A percentile compares a stretch with the other conserved stretches of the same genome.
Evolutionary conservation across 2,888 invertebrate genomes (phyloP).

Genomic region (Drosophila acutilabella): DNA sequence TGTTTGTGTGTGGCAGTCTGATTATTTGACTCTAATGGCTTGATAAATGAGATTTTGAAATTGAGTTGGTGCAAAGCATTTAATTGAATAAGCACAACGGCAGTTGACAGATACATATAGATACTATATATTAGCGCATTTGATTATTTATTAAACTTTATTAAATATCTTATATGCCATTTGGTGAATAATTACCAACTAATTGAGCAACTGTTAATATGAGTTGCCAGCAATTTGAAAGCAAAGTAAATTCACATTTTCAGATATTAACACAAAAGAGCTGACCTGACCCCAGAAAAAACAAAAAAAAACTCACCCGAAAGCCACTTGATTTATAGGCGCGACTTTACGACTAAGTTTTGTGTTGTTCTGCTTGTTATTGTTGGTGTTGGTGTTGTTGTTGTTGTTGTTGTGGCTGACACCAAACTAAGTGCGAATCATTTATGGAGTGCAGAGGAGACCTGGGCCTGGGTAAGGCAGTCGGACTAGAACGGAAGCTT

Average conservation of each 20-base stretch:
- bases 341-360: conserved; percentile 69
- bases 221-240: conserved; percentile 25
- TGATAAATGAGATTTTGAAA: conserved; percentile 83
- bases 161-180: conserved; percentile 13
- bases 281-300: conserved; percentile 45
- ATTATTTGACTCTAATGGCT: conserved; percentile 84
- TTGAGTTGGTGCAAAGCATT: conserved; percentile 71
- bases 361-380: conserved; percentile 22
- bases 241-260: conserved; percentile 42
- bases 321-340: conserved; percentile 68
- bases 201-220: conserved; percentile 65
- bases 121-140: conserved; percentile 28
- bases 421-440: conserved; percentile 77
- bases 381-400: conserved; percentile 9
- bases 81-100: conserved; percentile 80
- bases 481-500: conserved; percentile 20
- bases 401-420: conserved; percentile 66
- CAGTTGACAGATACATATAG: conserved; percentile 38
- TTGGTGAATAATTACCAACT: conserved; percentile 61
- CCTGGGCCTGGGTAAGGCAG: neutral
- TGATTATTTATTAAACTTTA: neutral
- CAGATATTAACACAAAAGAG: conserved; percentile 38
- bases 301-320: conserved; percentile 7
- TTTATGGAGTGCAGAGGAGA: conserved; percentile 49
- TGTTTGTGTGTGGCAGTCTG: conserved; percentile 38